Base-by-base conservation (phyloP, 1,140 invertebrate genomes). In the Probaryconus sp. region DNA sequence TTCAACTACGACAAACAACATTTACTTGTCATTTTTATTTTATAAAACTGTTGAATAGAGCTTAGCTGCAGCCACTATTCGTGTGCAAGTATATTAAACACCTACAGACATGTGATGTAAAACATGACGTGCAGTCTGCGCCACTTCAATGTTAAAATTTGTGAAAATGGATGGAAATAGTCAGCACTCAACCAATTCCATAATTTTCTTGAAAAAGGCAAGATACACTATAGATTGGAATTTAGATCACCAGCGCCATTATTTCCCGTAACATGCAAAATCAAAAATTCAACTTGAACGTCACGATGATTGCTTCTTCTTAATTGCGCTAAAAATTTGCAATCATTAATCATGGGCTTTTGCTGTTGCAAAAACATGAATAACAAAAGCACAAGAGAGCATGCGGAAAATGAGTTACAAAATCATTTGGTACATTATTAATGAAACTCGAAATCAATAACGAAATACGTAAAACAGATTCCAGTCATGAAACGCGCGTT, bases 401-500 rank as follows among this genome's bases (percentile, higher is more conserved):
- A n/a, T n/a, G n/a, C n/a, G n/a, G n/a, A n/a, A n/a, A n/a, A n/a
- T n/a, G n/a, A n/a, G n/a, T n/a, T n/a, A 50, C 37, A 50, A 47
- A 60, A 47, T 60, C 30, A 60, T 60, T 60, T 35, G n/a, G n/a
- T 33, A 56, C 21, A 45, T 43, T 18, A 61, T 61, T 42, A 50
- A 48, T 40, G 16, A 20, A n/a, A 30, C 30, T 42, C 13, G 20
- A 11, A 42, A 13, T 42, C 14, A 38, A 10, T 47, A 42, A 31
- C 43, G 21, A 18, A 18, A 45, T 7, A 31, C 14, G 28, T 33
- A 42, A 45, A 58, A 48, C 28, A 35, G 37, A 11, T 24, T 9
- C 10, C 28, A 31, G 24, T 53, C 60, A 53, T 53, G 60, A 64
- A 63, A 43, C 30, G 26, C 10, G 30, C 20, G 3, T 17, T 6